Percentiles rank a stretch among this genome's conserved stretches.
Conservation (phyloP, 2,113 vertebrate species). For the Zosterops borbonicus region DNA sequence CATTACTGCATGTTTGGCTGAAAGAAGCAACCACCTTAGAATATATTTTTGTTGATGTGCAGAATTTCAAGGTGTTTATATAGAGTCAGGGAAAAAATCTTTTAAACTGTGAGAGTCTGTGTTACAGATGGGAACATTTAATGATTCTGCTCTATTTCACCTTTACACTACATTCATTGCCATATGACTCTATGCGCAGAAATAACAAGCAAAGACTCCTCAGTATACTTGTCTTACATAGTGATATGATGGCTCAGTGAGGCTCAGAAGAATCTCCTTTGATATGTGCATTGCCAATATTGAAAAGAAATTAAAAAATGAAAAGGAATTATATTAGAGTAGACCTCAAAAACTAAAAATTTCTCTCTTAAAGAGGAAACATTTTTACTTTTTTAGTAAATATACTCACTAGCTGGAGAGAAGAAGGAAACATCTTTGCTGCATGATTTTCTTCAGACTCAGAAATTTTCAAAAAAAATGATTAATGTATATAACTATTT, state of each 20-base stretch:
- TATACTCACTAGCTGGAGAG: background rate
- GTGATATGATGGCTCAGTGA: background rate
- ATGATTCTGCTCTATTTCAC: background rate
- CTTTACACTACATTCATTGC: background rate
- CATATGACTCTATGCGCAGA: background rate
- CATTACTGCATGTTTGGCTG: background rate
- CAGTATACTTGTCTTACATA: background rate
- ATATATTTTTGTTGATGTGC: background rate
- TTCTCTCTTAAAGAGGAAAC: background rate
- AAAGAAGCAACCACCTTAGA: background rate
- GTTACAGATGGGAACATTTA: background rate
- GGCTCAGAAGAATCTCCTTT: background rate
- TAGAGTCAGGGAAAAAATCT: background rate
- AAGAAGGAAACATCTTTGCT: background rate
- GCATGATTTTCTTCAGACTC: background rate
- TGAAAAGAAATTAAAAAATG: background rate
- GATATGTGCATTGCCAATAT: background rate
- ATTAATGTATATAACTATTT: background rate
- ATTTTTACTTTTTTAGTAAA: background rate
- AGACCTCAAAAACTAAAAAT: background rate
- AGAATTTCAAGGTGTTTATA: background rate
- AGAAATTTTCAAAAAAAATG: background rate
- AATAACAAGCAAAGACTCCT: background rate
- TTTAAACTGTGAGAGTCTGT: background rate
- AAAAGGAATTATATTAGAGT: background rate